Base-by-base conservation (phyloP, 2,888 invertebrate species). In the Petrophora chlorosata region DNA sequence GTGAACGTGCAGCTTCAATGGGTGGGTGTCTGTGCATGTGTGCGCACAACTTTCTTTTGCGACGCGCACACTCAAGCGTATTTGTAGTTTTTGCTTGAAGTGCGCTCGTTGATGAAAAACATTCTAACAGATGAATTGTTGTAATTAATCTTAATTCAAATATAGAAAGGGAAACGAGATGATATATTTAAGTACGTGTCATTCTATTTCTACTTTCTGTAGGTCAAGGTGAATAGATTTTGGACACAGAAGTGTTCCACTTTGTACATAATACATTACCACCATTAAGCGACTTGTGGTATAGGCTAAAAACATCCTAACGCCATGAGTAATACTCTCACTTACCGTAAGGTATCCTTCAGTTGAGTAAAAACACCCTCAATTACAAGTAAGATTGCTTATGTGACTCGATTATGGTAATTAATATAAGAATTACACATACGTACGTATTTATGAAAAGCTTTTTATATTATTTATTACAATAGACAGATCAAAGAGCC, bases 11-110 rank as follows among this genome's bases (percentile, higher is more conserved):
- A 12, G 10, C 30, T 22, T 50, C 28, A 15, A 10, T 40, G 63
- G 59, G 63, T 59, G 62, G 50, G 52, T 48, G 53, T n/a, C 3
- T 14, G 14, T n/a, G 34, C 16, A 3, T 19, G 63, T 60, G 67
- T 61, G 67, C 57, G 59, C 53, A 57, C 59, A 70, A 72, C 72
- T 72, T 72, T 72, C 72, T 72, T 72, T 66, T 61, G 61, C 67
- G 62, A 41, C 41, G 34, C 33, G 49, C n/a, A n/a, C n/a, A 44
- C 46, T 47, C 59, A 54, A 59, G 39, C 60, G 43, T 17, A 26
- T 26, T 49, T 4, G 34, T 19, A 36, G 30, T 38, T 39, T 29
- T 39, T 33, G 41, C 48, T 33, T 49, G 58, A 59, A 57, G 57
- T 16, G 49, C n/a, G n/a, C 30, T 59, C 9, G 41, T 41, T 35